Evolutionary conservation across 1,140 invertebrate species (phyloP).

Genomic region (Ceratosolen solmsi): DNA sequence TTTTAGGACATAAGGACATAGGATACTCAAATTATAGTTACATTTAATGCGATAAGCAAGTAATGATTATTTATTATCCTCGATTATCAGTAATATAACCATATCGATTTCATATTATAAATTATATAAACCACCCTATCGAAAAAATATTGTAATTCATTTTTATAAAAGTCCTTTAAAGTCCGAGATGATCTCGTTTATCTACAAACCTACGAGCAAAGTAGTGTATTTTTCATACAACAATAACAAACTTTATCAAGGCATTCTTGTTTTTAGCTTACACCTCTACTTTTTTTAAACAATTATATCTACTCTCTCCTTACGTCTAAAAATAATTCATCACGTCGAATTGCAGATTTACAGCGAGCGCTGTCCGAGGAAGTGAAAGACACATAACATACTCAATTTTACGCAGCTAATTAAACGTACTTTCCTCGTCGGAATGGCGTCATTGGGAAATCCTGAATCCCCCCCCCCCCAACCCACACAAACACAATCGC

Average conservation of each 20-base stretch:
- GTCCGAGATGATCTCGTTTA: not conserved
- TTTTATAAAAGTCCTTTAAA: not conserved
- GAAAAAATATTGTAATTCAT: not conserved
- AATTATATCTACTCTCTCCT: not conserved
- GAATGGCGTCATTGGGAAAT: not conserved
- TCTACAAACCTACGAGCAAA: not conserved
- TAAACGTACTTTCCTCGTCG: not conserved
- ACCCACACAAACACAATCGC: too few species aligned
- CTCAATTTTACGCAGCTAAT: not conserved
- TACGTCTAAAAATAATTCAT: constrained; percentile 5
- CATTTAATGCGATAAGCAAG: not conserved
- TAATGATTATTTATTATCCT: not conserved
- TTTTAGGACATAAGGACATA: not conserved
- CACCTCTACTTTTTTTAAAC: not conserved
- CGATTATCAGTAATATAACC: not conserved
- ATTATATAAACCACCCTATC: not conserved
- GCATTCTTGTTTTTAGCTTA: constrained; percentile 8
- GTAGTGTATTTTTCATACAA: not conserved
- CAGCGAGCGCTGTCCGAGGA: not conserved
- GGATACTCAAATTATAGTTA: not conserved
- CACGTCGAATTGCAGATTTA: not conserved
- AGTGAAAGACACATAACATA: not conserved
- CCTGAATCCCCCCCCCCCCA: not conserved
- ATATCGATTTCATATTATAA: not conserved
- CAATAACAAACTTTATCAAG: constrained; percentile 41